Base-by-base conservation (phyloP, 2,113 vertebrate genomes). In the Puma concolor region DNA sequence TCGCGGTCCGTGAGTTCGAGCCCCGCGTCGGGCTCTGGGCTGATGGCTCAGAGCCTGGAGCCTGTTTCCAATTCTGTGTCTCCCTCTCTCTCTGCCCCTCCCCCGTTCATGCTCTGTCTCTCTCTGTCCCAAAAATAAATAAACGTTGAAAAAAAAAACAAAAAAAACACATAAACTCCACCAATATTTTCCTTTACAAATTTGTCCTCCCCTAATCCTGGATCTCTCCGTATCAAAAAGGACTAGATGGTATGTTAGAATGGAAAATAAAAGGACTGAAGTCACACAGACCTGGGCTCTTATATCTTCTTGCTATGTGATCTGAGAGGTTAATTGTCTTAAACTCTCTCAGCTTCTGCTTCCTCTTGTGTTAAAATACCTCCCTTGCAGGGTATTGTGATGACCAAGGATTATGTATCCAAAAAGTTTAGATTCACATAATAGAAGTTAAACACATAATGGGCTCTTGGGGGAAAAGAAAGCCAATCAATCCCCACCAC, bases 241-340 rank as follows among this genome's bases (percentile, higher is more conserved):
- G 44, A 82, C 83, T 64, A 88, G 82, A 91, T 14, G 86, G 36
- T 4, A 85, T 29, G 0, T 74, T 4, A 12, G 2, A 57, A 50
- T 31, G 19, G 57, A 95, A 96, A 94, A 95, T n/a, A 48, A 60
- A 95, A 95, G 19, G 93, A 90, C 4, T 31, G 33, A 92, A 71
- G 52, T 74, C 77, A 84, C 80, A 44, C 0, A 79, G 79, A 41
- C 36, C 21, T 76, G 25, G 15, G 60, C 31, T 63, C 36, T 8
- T 31, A 4, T 2, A 54, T 93, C 76, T 91, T 57, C 66, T 54
- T 74, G 29, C 9, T 72, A 9, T 72, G 6, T 63, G 66, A 94
- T 84, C 91, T 80, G 50, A 96, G 50, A n/a, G 4, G 74, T 80
- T 71, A 94, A 89, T 76, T 79, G 41, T 79, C 79, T 95, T 80